Percentiles rank a stretch among this genome's conserved stretches.
Evolutionary conservation across 1,140 invertebrate genomes (phyloP).

Genomic region (Cydia fagiglandana): DNA sequence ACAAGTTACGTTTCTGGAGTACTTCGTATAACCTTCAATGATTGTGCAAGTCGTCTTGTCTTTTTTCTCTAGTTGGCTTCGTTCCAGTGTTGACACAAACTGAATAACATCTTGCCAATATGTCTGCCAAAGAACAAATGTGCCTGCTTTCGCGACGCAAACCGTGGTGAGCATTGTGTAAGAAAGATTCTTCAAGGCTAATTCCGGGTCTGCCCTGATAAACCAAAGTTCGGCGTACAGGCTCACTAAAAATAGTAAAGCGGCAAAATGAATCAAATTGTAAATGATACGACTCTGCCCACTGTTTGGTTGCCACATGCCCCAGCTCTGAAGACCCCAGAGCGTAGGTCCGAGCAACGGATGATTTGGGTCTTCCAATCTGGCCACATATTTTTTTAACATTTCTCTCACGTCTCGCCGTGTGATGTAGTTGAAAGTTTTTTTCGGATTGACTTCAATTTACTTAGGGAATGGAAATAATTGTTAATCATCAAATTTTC

Average conservation of each 20-base stretch:
- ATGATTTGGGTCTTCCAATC: conserved; percentile 50
- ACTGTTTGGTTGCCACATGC: conserved; percentile 54
- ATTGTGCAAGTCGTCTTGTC: conserved; percentile 42
- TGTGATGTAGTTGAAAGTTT: conserved; percentile 30
- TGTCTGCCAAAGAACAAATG: conserved; percentile 60
- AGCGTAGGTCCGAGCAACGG: conserved; percentile 61
- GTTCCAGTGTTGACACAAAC: conserved; percentile 56
- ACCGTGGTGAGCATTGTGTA: conserved; percentile 63
- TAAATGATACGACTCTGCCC: conserved; percentile 42
- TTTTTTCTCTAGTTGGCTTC: conserved; percentile 45
- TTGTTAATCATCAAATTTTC: conserved; percentile 21
- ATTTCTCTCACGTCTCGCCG: conserved; percentile 27
- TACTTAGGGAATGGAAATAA: conserved; percentile 11
- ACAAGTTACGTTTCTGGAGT: conserved; percentile 61
- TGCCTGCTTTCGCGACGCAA: conserved; percentile 59
- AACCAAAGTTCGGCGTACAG: conserved; percentile 66
- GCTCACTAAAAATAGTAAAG: conserved; percentile 57
- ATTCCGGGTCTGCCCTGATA: conserved; percentile 51
- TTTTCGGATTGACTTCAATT: conserved; percentile 30
- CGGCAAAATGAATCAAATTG: conserved; percentile 52
- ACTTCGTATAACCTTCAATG: conserved; percentile 54
- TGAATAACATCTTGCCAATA: conserved; percentile 56
- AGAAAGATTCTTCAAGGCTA: conserved; percentile 61
- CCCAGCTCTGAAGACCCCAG: conserved; percentile 55
- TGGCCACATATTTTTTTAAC: conserved; percentile 36